Base-by-base conservation (phyloP, 2,888 invertebrate genomes). In the Ornithoptera alexandrae region DNA sequence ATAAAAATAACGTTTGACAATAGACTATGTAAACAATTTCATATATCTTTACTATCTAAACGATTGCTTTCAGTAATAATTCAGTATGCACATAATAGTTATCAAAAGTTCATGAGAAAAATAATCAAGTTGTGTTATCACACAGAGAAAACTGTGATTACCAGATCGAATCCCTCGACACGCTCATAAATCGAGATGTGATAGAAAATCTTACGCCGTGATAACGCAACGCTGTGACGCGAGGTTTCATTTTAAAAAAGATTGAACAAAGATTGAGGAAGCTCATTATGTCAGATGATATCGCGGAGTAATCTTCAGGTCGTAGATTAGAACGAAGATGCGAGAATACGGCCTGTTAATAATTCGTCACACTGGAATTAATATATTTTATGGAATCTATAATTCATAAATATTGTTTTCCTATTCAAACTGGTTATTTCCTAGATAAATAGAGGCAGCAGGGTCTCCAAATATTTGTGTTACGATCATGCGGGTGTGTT, bases 171-270 rank as follows among this genome's bases (percentile, higher is more conserved):
- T 63, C 62, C 57, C 67, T 42, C 58, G 39, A 67, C 67, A 62
- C 57, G 67, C 62, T 62, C 39, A 62, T 42, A 56, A 62, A 59
- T 62, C 36, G 36, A 62, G 67, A 61, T 58, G 67, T 68, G 67
- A 62, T 68, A 62, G 62, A 62, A 63, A 50, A 68, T 63, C n/a
- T 63, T 63, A 63, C 57, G 57, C 30, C 46, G 22, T 57, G 68
- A 68, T 63, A 63, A 63, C 56, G 57, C 22, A 57, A 24, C 15
- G 12, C 39, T 42, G 42, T 10, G 24, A 36, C 57, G 20, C 24
- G 46, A 30, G 58, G 36, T 68, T 59, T 59, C 58, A 68, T 63
- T 63, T 62, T 62, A 57, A 57, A 57, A 63, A 46, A 68, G 63
- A 68, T 68, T 63, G 12, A 50, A 68, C 17, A 64, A 36, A 64